Evolutionary conservation across 2,888 invertebrate genomes (phyloP), one percentile per base, ranked within the genome.

Genomic region (Agrotis segetum): DNA sequence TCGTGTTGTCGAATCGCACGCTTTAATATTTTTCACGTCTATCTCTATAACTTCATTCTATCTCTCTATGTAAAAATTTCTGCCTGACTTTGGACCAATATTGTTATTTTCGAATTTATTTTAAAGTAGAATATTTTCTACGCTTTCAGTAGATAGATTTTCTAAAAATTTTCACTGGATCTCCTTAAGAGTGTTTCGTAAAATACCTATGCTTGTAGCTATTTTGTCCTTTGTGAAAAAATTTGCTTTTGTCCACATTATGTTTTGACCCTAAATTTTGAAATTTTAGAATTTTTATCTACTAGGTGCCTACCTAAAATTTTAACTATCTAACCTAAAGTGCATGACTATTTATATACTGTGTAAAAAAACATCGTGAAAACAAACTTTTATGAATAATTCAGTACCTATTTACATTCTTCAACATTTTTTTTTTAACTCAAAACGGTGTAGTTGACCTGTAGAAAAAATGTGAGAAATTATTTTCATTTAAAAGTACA

Each of bases 61-160:
- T 74, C 67, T 81, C 67, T 81, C 60, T 81, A 58, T 73, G 62
- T 66, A 67, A 73, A 67, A 67, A 82, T 61, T 85, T 91, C 88
- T 89, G 90, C 87, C 90, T 89, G 85, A 88, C 87, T 92, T 90
- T 84, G 94, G 94, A 94, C 94, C 94, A 94, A 94, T 87, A 85
- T 79, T 79, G 79, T 92, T 94, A 69, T 81, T 93, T 93, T 93
- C 88, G 89, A 93, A 92, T 92, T 93, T 91, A 93, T 92, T 93
- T 88, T 79, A 82, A 59, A 83, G 76, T 91, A 88, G 84, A 84
- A 47, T 76, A 34, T 86, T 91, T 91, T 91, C 87, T 91, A 92
- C 70, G 88, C 90, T 89, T 83, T 82, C 75, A 65, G 83, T 85
- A 84, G 85, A 86, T 85, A 84, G 85, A 86, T 86, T 89, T 82